A percentile compares a stretch with the other conserved stretches of the same genome.
These are phyloP conservation scores for Pluvianellus socialis DNA, from an alignment of 2,113 vertebrate genomes.

Conservation along the genomic window DNA sequence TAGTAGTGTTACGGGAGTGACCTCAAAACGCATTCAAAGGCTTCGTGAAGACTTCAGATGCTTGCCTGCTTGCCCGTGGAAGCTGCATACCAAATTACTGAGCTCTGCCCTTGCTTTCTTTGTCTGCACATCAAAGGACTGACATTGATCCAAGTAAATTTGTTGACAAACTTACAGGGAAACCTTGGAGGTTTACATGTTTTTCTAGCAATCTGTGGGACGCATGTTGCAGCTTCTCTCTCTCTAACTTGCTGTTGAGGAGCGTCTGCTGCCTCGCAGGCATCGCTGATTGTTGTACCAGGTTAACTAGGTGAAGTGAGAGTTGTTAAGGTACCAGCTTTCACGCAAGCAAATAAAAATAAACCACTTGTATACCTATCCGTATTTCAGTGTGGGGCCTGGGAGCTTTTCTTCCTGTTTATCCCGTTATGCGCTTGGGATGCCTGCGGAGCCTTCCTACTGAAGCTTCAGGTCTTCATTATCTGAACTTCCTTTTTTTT, in stretches of 20 bases:
- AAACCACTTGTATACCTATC: background rate
- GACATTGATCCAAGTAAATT: background rate
- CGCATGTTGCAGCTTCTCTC: background rate
- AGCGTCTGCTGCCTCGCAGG: background rate
- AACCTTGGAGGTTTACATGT: background rate
- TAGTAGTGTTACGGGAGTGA: background rate
- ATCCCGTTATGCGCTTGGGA: background rate
- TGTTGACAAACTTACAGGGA: background rate
- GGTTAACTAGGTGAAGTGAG: background rate
- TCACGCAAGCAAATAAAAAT: background rate
- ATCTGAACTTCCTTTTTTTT: background rate
- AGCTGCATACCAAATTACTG: background rate
- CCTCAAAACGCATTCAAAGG: background rate
- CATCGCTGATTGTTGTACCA: background rate
- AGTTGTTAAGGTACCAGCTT: background rate
- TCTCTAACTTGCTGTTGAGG: background rate
- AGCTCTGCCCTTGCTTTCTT: background rate
- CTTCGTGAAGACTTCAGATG: background rate
- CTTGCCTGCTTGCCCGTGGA: background rate
- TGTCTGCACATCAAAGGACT: background rate
- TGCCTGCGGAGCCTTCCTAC: background rate
- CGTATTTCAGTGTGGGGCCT: background rate
- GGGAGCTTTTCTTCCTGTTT: background rate
- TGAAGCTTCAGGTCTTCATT: background rate
- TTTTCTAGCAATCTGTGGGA: background rate